Conservation (phyloP, 35 echinoderm and acorn worm species). For the Chiridota heheva region DNA sequence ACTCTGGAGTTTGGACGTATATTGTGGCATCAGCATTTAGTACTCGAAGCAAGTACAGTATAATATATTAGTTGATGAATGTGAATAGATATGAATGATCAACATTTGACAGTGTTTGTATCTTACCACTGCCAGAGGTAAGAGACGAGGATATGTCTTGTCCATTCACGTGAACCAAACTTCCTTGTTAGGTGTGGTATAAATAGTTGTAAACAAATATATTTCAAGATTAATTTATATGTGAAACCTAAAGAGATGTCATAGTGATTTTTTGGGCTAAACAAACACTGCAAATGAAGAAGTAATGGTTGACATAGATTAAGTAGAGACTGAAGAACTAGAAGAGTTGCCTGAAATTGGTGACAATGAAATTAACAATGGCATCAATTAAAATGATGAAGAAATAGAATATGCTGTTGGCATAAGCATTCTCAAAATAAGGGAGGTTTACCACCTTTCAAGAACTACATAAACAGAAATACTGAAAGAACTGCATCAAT, state of each 20-base stretch:
- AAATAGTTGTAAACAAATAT: slow-evolving; percentile 16
- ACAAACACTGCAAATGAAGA: background rate
- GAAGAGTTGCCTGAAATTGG: background rate
- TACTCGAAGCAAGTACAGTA: too few species aligned
- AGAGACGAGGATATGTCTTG: slow-evolving; percentile 11
- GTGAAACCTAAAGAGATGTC: background rate
- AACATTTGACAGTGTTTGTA: slow-evolving; percentile 15
- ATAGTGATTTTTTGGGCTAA: background rate
- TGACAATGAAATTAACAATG: background rate
- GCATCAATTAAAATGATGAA: background rate
- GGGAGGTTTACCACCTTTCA: background rate
- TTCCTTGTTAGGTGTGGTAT: slow-evolving; percentile 29
- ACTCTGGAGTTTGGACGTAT: too few species aligned
- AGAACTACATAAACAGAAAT: background rate
- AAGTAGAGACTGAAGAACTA: background rate
- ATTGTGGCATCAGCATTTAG: too few species aligned
- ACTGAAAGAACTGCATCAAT: background rate
- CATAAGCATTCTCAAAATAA: background rate
- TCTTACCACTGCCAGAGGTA: slow-evolving; percentile 10
- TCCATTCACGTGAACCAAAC: slow-evolving; percentile 13
- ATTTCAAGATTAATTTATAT: slow-evolving; percentile 9
- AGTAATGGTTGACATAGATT: background rate
- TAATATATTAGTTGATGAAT: too few species aligned
- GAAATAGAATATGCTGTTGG: background rate
- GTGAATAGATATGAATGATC: slow-evolving; percentile 25